Percentiles rank a stretch among this genome's conserved stretches.
Conservation (phyloP, 1,140 invertebrate genomes). For the Hyposmocoma kahamanoa region DNA sequence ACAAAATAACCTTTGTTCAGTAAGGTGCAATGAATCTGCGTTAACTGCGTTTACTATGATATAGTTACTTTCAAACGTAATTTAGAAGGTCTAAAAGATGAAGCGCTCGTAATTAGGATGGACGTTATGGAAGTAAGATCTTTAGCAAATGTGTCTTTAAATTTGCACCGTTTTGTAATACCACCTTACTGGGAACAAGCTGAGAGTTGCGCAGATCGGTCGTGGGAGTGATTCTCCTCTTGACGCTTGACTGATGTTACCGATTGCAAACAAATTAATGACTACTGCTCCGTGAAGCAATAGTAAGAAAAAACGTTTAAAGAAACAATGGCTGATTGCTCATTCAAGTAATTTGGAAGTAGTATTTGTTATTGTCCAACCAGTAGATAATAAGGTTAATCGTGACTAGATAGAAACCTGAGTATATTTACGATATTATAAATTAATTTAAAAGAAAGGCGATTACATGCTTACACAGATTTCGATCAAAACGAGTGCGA, state of each 20-base stretch:
- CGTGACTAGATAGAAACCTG: background rate
- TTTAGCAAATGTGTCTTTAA: no score
- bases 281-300: conserved; percentile 30
- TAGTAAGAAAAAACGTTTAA: conserved; percentile 13
- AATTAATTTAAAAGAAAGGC: conserved; percentile 1
- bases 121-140: no score
- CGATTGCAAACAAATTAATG: conserved; percentile 52
- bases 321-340: background rate
- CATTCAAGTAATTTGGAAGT: background rate
- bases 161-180: conserved; percentile 31
- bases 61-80: no score
- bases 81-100: no score
- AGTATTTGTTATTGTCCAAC: background rate
- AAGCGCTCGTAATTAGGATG: no score
- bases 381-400: background rate
- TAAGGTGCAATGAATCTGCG: conserved; percentile 20
- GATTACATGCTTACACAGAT: background rate
- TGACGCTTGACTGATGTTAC: conserved; percentile 63
- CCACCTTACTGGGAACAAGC: conserved; percentile 23
- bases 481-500: background rate
- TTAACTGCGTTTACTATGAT: no score
- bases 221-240: conserved; percentile 44
- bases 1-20: conserved; percentile 33
- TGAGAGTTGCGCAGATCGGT: conserved; percentile 25
- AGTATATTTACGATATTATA: conserved; percentile 1